These are phyloP conservation scores for Chloropsis hardwickii DNA, from an alignment of 2,113 vertebrate species.

Conservation along the genomic window DNA sequence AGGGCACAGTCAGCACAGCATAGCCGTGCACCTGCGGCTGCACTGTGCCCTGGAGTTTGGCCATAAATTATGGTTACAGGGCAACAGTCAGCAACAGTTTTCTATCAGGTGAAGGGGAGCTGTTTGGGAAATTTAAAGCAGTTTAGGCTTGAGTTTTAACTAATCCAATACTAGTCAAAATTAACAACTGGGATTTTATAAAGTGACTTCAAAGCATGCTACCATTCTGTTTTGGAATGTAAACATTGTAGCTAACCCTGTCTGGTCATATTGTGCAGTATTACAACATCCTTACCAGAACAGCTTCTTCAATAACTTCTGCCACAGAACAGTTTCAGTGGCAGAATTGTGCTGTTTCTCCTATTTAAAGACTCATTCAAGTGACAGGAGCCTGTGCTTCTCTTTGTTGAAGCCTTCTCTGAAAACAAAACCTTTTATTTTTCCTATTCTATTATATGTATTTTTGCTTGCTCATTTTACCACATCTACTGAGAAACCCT, in stretches of 20 bases:
- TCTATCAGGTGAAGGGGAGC: background rate
- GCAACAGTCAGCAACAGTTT: background rate
- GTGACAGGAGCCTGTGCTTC: background rate
- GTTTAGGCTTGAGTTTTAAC: background rate
- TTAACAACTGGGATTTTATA: background rate
- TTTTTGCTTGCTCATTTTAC: background rate
- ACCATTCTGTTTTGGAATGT: background rate
- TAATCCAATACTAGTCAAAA: background rate
- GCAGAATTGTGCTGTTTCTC: background rate
- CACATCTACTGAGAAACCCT: background rate
- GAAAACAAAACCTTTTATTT: background rate
- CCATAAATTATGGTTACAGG: background rate
- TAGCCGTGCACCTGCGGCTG: fast-evolving
- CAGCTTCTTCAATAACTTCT: background rate
- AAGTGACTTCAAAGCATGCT: background rate
- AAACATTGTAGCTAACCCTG: background rate
- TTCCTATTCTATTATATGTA: background rate
- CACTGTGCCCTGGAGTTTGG: background rate
- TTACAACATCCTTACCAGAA: background rate
- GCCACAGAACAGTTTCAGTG: background rate
- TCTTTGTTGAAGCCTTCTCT: background rate
- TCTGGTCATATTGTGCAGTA: background rate
- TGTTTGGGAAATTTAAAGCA: background rate
- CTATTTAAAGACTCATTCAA: background rate
- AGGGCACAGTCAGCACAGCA: fast-evolving